Percentiles rank a stretch among this genome's conserved stretches.
phyloP scores from a whole-genome alignment of 2,888 invertebrate genomes.

The Ischnura elegans region DNA sequence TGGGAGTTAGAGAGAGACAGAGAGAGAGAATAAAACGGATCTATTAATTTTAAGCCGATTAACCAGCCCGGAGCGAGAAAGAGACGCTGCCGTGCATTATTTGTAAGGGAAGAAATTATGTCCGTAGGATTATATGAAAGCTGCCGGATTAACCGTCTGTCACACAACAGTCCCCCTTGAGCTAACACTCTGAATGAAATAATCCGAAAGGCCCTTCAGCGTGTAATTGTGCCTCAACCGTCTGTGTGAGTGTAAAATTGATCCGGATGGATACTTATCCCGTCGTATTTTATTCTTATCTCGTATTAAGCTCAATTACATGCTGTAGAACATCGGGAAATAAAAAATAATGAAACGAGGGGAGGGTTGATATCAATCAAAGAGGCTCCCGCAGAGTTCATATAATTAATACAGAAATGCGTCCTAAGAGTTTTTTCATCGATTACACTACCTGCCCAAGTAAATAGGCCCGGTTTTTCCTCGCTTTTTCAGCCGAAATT shows the following conservation, averaged over 20 bases:
- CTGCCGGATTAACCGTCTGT: not conserved
- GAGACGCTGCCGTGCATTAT: not conserved
- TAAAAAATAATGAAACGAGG: not conserved
- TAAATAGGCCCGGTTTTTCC: no score
- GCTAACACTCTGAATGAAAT: not conserved
- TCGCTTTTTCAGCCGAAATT: no score
- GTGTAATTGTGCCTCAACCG: not conserved
- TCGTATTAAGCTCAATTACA: not conserved
- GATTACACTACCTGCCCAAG: no score
- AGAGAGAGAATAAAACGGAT: slow-evolving; percentile 20
- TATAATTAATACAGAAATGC: no score
- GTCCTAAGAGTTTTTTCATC: no score
- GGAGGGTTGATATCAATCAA: not conserved
- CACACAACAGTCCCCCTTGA: not conserved
- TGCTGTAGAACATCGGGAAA: not conserved
- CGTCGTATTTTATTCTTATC: not conserved
- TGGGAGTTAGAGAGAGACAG: not conserved
- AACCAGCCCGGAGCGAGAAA: not conserved
- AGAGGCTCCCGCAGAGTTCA: not conserved
- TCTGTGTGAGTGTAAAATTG: not conserved
- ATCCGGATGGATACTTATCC: not conserved
- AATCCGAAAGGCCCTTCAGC: not conserved
- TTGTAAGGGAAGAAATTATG: not conserved
- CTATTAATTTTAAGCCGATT: slow-evolving; percentile 35
- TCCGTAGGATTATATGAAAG: not conserved